phyloP scores from a whole-genome alignment of 2,113 vertebrate genomes.

The Pogona vitticeps region DNA sequence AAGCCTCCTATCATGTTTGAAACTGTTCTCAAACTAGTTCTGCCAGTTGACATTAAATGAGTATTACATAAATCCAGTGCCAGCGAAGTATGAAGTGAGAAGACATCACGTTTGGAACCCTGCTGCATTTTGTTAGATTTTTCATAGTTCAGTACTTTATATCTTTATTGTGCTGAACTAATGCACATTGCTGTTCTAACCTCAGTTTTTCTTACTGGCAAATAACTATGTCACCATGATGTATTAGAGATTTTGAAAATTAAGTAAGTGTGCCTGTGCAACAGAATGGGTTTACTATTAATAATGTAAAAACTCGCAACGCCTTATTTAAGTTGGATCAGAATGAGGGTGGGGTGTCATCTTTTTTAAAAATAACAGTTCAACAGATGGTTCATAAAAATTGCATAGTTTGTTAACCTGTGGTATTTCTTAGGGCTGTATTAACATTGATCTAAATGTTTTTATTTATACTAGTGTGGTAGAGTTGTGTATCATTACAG shows the following conservation, averaged over 20 bases:
- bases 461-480: slow-evolving; percentile 93
- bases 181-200: slow-evolving; percentile 41
- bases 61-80: slow-evolving; percentile 31
- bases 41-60: slow-evolving; percentile 24
- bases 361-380: slow-evolving; percentile 54
- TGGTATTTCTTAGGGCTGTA: slow-evolving; percentile 86
- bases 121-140: slow-evolving; percentile 32
- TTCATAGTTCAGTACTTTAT: slow-evolving; percentile 20
- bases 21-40: background rate
- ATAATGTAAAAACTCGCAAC: slow-evolving; percentile 50
- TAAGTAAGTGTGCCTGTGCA: slow-evolving; percentile 62
- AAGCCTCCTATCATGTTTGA: slow-evolving; percentile 11
- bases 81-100: slow-evolving; percentile 31
- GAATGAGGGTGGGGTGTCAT: slow-evolving; percentile 62
- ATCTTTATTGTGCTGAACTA: slow-evolving; percentile 28
- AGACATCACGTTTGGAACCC: slow-evolving; percentile 19
- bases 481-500: slow-evolving; percentile 89
- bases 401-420: slow-evolving; percentile 83
- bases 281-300: slow-evolving; percentile 40
- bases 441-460: slow-evolving; percentile 84
- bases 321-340: slow-evolving; percentile 69
- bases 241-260: slow-evolving; percentile 36
- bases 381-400: slow-evolving; percentile 78
- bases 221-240: slow-evolving; percentile 44
- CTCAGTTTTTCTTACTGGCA: slow-evolving; percentile 51